Conservation (phyloP, 1,140 invertebrate species). For the Calliphora vicina region DNA sequence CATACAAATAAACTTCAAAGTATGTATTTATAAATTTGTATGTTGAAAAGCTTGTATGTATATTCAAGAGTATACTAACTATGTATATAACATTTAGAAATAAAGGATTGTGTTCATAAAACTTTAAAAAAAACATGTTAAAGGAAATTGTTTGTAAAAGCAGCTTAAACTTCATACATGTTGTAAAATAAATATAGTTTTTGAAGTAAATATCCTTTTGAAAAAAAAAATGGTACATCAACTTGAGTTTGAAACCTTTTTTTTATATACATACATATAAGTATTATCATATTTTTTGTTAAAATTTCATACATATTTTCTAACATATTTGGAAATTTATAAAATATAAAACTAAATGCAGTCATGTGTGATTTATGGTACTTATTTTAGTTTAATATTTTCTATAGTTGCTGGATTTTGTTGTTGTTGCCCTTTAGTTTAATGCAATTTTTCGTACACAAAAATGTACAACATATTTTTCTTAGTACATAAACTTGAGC, state of each 20-base stretch:
- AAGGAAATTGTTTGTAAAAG: not conserved
- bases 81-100: not conserved
- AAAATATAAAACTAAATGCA: constrained; percentile 15
- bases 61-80: not conserved
- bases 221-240: no score
- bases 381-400: not conserved
- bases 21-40: no score
- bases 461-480: not conserved
- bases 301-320: constrained; percentile 18
- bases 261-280: not conserved
- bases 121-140: not conserved
- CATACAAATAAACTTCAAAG: no score
- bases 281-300: no score
- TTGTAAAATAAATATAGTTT: not conserved
- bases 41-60: not conserved
- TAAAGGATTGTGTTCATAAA: not conserved
- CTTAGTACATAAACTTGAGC: not conserved
- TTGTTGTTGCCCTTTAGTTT: not conserved
- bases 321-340: constrained; percentile 2
- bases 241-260: no score
- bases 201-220: not conserved
- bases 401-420: no score
- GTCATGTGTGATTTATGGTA: constrained; percentile 30
- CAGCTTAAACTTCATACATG: not conserved
- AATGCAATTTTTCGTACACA: not conserved